Evolutionary conservation across 2,888 invertebrate species (phyloP), one percentile per base, ranked within the genome.

Genomic region (Hedychridium roseum): DNA sequence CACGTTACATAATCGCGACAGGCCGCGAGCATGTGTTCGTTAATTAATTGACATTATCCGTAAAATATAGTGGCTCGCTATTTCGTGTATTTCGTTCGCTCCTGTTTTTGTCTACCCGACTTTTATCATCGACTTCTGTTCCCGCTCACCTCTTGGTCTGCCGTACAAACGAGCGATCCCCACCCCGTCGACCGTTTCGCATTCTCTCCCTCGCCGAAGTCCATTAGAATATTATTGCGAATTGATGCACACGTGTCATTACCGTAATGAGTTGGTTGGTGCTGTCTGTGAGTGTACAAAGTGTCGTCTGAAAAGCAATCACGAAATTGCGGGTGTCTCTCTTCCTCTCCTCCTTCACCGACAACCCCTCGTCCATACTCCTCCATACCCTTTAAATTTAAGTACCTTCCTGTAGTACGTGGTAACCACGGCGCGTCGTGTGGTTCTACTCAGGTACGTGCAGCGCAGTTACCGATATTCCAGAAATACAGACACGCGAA

Each of bases 141-240:
- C 40, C 34, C 27, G 35, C 37, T 46, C 39, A 14, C 12, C 50
- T 32, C 45, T 31, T 32, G 15, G 23, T 14, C 41, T 31, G 43
- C 7, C 31, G 2, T 6, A n/a, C 9, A 12, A 17, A 20, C 21
- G 3, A 6, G 14, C 3, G 7, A 7, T 7, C 17, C 26, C 9
- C 12, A 12, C 18, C 21, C 15, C 14, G 14, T 32, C 31, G n/a
- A n/a, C n/a, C n/a, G 15, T 39, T 34, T 32, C 43, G n/a, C 15
- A 9, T 34, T 30, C 31, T 18, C 34, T 20, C 30, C 49, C 54
- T 52, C 46, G 35, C 54, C 47, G 53, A 49, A 68, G 63, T 71
- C 74, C 76, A 76, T 76, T 76, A 76, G 74, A 76, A 75, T 76
- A 76, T 76, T 76, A 76, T 74, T 74, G 73, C 71, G 74, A 76